These are phyloP conservation scores for Himalopsyche japonica DNA, from an alignment of 2,888 invertebrate species.

Conservation along the genomic window DNA sequence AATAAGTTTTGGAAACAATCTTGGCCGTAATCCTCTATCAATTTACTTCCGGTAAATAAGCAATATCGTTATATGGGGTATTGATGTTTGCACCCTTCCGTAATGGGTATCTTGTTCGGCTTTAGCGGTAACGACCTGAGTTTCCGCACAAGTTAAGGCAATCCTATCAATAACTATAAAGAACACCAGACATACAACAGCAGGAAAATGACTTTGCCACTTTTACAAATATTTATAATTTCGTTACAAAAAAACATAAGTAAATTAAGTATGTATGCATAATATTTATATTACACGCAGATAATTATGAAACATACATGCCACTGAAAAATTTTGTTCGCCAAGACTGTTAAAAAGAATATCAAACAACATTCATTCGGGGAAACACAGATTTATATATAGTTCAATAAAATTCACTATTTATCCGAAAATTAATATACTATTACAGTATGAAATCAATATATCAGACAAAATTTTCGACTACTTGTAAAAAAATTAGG, in stretches of 20 bases:
- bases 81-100: conserved; percentile 8
- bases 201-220: background rate
- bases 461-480: no score
- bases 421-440: no score
- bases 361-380: no score
- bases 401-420: no score
- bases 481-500: no score
- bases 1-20: background rate
- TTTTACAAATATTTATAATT: background rate
- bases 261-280: no score
- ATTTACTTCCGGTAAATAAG: conserved; percentile 29
- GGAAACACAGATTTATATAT: no score
- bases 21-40: conserved; percentile 11
- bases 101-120: conserved; percentile 8
- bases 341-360: no score
- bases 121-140: conserved; percentile 13
- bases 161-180: background rate
- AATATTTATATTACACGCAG: no score
- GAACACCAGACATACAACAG: background rate
- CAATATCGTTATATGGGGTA: conserved; percentile 31
- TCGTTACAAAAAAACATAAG: background rate
- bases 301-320: no score
- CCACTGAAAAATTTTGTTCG: no score
- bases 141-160: background rate
- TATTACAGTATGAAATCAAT: no score